A percentile compares a stretch with the other conserved stretches of the same genome.
These are phyloP conservation scores for Oncopodura yosiiana DNA, from an alignment of 1,140 invertebrate genomes.

Conservation along the genomic window DNA sequence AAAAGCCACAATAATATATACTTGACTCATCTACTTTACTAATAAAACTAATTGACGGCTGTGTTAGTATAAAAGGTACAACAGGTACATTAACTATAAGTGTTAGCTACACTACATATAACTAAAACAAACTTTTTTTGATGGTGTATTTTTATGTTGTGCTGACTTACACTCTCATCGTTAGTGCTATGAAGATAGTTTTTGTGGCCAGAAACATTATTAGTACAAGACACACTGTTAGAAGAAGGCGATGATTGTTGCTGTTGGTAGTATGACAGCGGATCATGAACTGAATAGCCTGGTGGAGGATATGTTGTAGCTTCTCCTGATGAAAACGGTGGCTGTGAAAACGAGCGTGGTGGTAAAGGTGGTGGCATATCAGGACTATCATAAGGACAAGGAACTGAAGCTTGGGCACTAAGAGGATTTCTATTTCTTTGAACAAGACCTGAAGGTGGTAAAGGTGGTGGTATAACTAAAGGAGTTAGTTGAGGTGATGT, in stretches of 20 bases:
- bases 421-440: constrained; percentile 30
- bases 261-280: background rate
- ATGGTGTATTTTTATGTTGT: too few species aligned
- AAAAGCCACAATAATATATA: too few species aligned
- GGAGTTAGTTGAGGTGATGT: background rate
- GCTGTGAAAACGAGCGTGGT: constrained; percentile 22
- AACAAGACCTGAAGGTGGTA: background rate
- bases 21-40: too few species aligned
- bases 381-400: constrained; percentile 12
- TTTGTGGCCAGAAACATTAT: constrained; percentile 15
- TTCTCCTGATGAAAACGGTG: constrained; percentile 1
- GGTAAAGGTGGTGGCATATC: constrained; percentile 31
- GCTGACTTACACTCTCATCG: constrained; percentile 4
- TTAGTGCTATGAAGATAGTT: constrained; percentile 14
- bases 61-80: too few species aligned
- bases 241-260: constrained; percentile 4
- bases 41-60: too few species aligned
- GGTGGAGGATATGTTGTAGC: constrained; percentile 11
- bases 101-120: too few species aligned
- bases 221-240: constrained; percentile 13
- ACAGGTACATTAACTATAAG: too few species aligned
- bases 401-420: constrained; percentile 23
- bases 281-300: constrained; percentile 25
- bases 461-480: background rate
- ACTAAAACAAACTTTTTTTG: too few species aligned